Conservation (phyloP, 2,113 vertebrate genomes). For the Dryoscopus gambensis region DNA sequence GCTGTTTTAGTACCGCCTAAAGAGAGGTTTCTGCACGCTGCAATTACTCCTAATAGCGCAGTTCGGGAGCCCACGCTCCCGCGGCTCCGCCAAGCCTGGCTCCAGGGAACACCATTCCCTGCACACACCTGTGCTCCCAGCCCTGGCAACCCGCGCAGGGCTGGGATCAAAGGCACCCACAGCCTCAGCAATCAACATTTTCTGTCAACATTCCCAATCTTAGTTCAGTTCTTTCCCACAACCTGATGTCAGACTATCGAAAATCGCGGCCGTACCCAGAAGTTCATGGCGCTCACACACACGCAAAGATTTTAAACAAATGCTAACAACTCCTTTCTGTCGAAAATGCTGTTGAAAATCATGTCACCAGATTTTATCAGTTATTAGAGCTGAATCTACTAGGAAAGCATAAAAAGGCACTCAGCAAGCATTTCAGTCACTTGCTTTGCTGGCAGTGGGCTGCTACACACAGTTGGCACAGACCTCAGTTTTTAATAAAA, state of each 20-base stretch:
- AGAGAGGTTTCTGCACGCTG: neutral
- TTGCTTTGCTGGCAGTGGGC: neutral
- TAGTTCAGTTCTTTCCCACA: neutral
- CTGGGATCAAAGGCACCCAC: neutral
- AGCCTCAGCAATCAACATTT: neutral
- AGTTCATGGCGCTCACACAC: neutral
- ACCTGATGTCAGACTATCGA: neutral
- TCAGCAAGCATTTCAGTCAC: neutral
- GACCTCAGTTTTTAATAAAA: neutral
- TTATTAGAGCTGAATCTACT: neutral
- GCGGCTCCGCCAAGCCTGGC: neutral
- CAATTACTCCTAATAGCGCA: neutral
- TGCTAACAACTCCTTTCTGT: neutral
- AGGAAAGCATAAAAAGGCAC: neutral
- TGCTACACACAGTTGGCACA: neutral
- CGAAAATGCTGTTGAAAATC: neutral
- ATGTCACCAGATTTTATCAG: neutral
- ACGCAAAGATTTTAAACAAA: accelerated
- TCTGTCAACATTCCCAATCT: neutral
- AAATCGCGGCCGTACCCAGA: neutral
- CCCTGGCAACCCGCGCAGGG: neutral
- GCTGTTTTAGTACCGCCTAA: neutral
- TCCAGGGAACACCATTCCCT: slow-evolving; percentile 42
- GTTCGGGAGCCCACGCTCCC: neutral
- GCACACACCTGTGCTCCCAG: neutral